Evolutionary conservation across 2,113 vertebrate genomes (phyloP), one percentile per base, ranked within the genome.

Genomic region (Silurus asotus): DNA sequence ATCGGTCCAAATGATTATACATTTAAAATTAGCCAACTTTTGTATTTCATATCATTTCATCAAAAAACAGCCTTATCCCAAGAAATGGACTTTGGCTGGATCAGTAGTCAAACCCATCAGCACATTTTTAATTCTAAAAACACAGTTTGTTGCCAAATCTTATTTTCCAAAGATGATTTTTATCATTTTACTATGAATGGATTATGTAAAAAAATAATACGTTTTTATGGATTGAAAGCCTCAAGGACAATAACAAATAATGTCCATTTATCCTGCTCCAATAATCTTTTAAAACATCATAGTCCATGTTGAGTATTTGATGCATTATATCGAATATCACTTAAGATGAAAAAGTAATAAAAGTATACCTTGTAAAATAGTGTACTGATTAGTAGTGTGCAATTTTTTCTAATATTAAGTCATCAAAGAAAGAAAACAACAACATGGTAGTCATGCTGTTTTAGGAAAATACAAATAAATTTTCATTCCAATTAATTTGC

Each of bases 11-110:
- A 86, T 86, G 14, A 86, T 81, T 72, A 59, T 61, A 61, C 84
- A 58, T 59, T 45, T 53, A 37, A 82, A 86, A 86, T 86, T 72
- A 86, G 79, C 55, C 78, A 64, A 53, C 67, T 72, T 72, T 61
- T 74, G 65, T 81, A 62, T 61, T 81, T 67, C 49, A 69, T 67
- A 70, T 64, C n/a, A 53, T 55, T 67, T 4, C 65, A 80, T 72
- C 53, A 59, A 25, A 62, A 37, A 84, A 72, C 13, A 49, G 70
- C 70, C 58, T 62, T 62, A 76, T 84, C 70, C 76, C 9, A 11
- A 6, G 13, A 76, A n/a, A 45, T 65, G 9, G 56, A 64, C 48
- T 76, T 84, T 72, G 69, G 74, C 20, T 20, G 14, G 37, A 51
- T 23, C 56, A 49, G 23, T 62, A 51, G 3, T 55, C n/a, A 10